Percentiles rank a stretch among this genome's conserved stretches.
Conservation (phyloP, 2,113 vertebrate genomes). For the Malaclemys terrapin region DNA sequence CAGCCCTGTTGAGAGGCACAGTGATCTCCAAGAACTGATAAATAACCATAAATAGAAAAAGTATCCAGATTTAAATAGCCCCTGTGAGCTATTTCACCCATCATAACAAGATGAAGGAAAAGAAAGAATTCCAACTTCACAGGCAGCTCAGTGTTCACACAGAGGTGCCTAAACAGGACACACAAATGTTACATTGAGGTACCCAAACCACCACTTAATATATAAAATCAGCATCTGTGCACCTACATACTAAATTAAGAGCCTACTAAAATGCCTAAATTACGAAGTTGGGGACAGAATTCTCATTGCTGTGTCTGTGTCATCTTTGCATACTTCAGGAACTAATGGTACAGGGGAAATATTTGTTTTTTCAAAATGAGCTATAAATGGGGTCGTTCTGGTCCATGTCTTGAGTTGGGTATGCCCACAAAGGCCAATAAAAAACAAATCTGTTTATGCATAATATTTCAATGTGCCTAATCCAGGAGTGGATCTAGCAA, state of each 20-base stretch:
- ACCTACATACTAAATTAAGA: background rate
- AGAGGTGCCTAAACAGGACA: rapidly evolving
- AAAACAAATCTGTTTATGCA: background rate
- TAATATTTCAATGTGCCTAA: background rate
- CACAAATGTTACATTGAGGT: background rate
- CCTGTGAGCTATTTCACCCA: background rate
- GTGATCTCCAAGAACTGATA: background rate
- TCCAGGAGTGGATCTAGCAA: background rate
- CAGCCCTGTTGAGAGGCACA: background rate
- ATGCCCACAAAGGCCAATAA: background rate
- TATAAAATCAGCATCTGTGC: rapidly evolving
- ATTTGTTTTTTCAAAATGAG: background rate
- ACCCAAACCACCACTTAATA: background rate
- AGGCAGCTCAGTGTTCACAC: background rate
- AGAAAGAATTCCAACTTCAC: background rate
- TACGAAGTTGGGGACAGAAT: background rate
- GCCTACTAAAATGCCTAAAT: background rate
- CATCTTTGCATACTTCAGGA: background rate
- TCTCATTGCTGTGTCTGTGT: background rate
- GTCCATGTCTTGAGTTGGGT: background rate
- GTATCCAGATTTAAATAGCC: background rate
- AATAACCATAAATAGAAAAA: background rate
- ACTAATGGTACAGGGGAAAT: background rate
- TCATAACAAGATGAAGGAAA: background rate
- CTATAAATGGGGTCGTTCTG: background rate